phyloP scores from a whole-genome alignment of 2,888 invertebrate species.

The Aspidiotus destructor region DNA sequence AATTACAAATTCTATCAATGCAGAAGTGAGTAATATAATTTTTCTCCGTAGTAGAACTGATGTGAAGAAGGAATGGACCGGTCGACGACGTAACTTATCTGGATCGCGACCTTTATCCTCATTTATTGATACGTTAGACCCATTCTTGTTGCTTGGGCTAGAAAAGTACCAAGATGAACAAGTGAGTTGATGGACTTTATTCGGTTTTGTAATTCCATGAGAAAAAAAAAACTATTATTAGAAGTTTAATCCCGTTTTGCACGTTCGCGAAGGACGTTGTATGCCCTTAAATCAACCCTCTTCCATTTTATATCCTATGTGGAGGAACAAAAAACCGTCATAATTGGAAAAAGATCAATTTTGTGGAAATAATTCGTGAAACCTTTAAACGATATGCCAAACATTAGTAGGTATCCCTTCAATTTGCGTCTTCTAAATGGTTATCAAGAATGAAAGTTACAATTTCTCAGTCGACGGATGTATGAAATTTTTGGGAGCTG shows the following conservation, averaged over 20 bases:
- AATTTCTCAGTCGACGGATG: background rate
- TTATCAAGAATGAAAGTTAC: slow-evolving; percentile 38
- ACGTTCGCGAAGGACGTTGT: background rate
- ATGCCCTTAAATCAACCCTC: background rate
- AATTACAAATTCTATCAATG: background rate
- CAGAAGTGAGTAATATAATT: background rate
- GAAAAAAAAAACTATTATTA: slow-evolving; percentile 7
- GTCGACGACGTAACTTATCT: slow-evolving; percentile 68
- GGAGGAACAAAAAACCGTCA: no score
- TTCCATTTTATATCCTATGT: no score
- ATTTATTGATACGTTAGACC: slow-evolving; percentile 72
- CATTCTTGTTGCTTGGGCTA: slow-evolving; percentile 74
- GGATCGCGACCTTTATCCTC: slow-evolving; percentile 73
- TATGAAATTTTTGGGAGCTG: background rate
- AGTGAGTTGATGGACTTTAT: slow-evolving; percentile 41
- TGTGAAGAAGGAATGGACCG: slow-evolving; percentile 53
- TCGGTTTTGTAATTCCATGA: no score
- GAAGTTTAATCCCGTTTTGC: background rate
- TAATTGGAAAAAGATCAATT: no score
- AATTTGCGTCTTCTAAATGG: no score
- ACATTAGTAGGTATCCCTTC: no score
- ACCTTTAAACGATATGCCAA: no score
- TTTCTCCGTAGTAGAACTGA: slow-evolving; percentile 25
- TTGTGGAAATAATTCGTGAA: no score
- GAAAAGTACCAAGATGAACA: slow-evolving; percentile 74